Percentiles rank a stretch among this genome's conserved stretches.
phyloP scores from a whole-genome alignment of 2,888 invertebrate species.

The Spilosoma lubricipeda region DNA sequence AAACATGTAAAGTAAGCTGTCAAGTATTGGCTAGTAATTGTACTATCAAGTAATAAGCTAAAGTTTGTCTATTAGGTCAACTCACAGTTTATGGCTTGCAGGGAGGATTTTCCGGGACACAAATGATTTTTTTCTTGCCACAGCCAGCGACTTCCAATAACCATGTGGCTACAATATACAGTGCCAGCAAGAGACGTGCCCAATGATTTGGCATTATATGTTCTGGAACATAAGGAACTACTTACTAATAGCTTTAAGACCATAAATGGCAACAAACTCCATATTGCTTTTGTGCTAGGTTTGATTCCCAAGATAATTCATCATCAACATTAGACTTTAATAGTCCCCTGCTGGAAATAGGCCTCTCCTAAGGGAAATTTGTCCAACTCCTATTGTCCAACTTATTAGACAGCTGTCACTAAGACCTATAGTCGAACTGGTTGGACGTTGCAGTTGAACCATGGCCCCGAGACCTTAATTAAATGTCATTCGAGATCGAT shows the following conservation, averaged over 20 bases:
- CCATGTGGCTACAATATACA: conserved; percentile 50
- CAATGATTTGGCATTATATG: conserved; percentile 38
- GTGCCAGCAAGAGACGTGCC: conserved; percentile 41
- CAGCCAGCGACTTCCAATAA: conserved; percentile 58
- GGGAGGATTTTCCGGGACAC: conserved; percentile 56
- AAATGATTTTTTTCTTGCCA: conserved; percentile 54
- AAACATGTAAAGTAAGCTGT: too few relatives aligned
- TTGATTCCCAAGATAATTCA: background rate
- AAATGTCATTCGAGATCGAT: too few relatives aligned
- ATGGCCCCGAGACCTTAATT: too few relatives aligned
- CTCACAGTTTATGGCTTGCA: conserved; percentile 43
- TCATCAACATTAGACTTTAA: too few relatives aligned
- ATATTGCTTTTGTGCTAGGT: background rate
- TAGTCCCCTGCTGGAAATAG: too few relatives aligned
- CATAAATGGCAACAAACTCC: background rate
- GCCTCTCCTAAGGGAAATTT: too few relatives aligned
- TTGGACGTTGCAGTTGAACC: too few relatives aligned
- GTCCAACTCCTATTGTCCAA: too few relatives aligned
- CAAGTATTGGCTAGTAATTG: background rate
- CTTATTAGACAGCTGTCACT: too few relatives aligned
- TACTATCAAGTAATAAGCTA: background rate
- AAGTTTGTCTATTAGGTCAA: background rate
- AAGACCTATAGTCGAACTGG: too few relatives aligned
- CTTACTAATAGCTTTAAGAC: background rate
- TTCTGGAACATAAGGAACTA: conserved; percentile 20